Evolutionary conservation across 2,888 invertebrate species (phyloP), one percentile per base, ranked within the genome.

Genomic region (Mesoligia furuncula): DNA sequence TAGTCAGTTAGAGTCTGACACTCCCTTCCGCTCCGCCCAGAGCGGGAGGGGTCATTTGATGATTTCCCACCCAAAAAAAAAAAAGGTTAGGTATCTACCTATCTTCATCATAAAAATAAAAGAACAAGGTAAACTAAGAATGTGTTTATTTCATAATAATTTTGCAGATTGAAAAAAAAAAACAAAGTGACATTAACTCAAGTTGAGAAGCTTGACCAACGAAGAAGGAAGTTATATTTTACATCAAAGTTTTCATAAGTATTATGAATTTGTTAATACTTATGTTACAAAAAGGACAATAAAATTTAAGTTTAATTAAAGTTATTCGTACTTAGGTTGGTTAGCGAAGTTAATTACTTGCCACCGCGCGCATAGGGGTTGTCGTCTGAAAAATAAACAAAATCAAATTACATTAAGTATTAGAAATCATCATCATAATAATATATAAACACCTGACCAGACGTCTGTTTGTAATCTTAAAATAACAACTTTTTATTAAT

Each of bases 341-440:
- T 24, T 2, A 36, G 3, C 64, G n/a, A 45, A 31, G 20, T 9
- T 11, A n/a, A 61, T 87, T 72, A 88, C n/a, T 87, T 87, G 45
- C 89, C 89, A 39, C 80, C 84, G 17, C 91, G 91, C 0, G 75
- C 61, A n/a, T 42, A 20, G 42, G 90, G 87, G 85, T 87, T 78
- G 73, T 76, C 4, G 64, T 82, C 91, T 91, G 90, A 74, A 90
- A 75, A 20, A 59, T 1, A 73, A 62, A 36, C 6, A 62, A 57
- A 57, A 54, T n/a, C 54, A 57, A 36, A 11, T 36, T 36, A 62
- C 2, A 36, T 62, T 36, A n/a, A n/a, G n/a, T n/a, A 62, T 62
- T 24, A 62, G 24, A 36, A 31, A 31, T 31, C 31, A 31, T 31
- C 31, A 31, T 31, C 31, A 31, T 31, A 31, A 3, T 31, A 31